Percentiles rank a stretch among this genome's conserved stretches.
phyloP scores from a whole-genome alignment of 2,888 invertebrate genomes.

The Aricia artaxerxes region DNA sequence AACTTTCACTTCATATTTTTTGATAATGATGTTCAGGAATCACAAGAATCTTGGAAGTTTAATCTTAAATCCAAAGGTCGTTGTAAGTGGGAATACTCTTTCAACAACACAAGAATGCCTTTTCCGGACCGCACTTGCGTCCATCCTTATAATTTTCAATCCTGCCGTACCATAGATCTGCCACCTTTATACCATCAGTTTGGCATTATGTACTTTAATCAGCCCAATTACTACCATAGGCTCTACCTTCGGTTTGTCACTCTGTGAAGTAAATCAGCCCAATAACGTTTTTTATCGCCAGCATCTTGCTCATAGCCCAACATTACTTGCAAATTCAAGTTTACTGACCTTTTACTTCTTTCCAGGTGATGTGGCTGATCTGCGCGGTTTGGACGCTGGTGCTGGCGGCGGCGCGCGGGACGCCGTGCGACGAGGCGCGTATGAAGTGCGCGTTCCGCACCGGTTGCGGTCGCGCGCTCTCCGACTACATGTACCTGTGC shows the following conservation, averaged over 20 bases:
- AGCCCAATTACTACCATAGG: too few species aligned
- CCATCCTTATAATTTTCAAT: too few species aligned
- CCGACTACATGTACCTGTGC: constrained; percentile 88
- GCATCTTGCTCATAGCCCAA: not conserved
- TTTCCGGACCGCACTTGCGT: too few species aligned
- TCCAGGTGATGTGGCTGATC: constrained; percentile 69
- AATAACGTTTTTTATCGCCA: too few species aligned
- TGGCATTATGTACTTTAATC: too few species aligned
- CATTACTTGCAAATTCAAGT: not conserved
- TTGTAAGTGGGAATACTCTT: too few species aligned
- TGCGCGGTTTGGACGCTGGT: constrained; percentile 53
- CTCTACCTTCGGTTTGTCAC: too few species aligned
- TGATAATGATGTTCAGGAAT: not conserved
- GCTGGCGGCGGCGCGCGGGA: constrained; percentile 57
- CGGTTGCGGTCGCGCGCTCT: constrained; percentile 88
- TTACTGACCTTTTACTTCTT: constrained; percentile 21
- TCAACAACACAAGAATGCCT: too few species aligned
- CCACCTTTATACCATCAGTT: too few species aligned
- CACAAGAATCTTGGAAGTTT: not conserved
- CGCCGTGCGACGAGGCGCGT: constrained; percentile 84
- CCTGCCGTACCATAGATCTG: too few species aligned
- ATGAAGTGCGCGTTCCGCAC: constrained; percentile 87
- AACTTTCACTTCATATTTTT: not conserved
- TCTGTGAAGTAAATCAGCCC: too few species aligned
- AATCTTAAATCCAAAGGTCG: not conserved